Base-by-base conservation (phyloP, 1,140 invertebrate genomes). In the Drosophila lacertosa region DNA sequence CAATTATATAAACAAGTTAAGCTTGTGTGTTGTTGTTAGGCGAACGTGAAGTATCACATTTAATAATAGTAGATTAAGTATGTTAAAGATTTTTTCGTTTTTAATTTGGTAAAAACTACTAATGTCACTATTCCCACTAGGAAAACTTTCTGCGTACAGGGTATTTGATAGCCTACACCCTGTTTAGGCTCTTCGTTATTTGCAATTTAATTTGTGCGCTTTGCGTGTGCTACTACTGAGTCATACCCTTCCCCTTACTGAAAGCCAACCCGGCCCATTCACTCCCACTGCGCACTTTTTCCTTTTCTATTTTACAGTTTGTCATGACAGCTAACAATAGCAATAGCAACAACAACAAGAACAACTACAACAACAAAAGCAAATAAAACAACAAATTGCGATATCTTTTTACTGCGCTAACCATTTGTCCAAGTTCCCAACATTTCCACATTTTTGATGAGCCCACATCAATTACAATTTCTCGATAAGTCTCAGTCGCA, bases 361-460 rank as follows among this genome's bases (percentile, higher is more conserved):
- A n/a, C n/a, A n/a, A n/a, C n/a, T n/a, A 63, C 39, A 29, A 35
- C 18, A 55, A 18, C 13, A 33, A 18, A 22, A 48, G 18, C 5
- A 24, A 11, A 22, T 24, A 39, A 24, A 45, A 37, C 18, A 39
- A 48, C 45, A 32, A 42, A 44, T 50, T 57, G 51, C 51, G 22
- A 70, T 65, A 65, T 33, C 18, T 68, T 32, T 54, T 40, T 42
- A 55, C 35, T 64, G 50, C 33, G 18, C 11, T 22, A 3, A 69
- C 58, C 68, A 71, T 71, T 66, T 71, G 63, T 58, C 20, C 53
- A 58, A 45, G 18, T 71, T 66, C 68, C 53, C 68, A 71, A 39
- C 58, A 62, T 68, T 68, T 63, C 42, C 66, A 55, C 50, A 69
- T 69, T 64, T 69, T 63, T 69, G 48, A 69, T 69, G 33, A 53